These are phyloP conservation scores for Virgularia gustaviana DNA, from an alignment of 92 coral and sea anemone genomes.

Conservation along the genomic window DNA sequence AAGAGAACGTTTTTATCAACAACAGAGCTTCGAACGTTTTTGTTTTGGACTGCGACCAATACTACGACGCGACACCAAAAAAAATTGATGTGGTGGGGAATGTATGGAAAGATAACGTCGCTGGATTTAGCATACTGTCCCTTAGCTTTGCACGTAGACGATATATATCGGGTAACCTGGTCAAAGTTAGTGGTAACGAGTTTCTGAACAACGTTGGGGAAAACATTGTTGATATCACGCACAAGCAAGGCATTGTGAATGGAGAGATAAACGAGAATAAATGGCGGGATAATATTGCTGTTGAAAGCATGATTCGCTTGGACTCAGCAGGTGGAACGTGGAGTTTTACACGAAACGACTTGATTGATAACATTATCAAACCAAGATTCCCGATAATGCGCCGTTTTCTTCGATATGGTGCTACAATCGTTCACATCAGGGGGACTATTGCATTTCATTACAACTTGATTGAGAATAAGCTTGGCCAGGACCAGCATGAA, in stretches of 20 bases:
- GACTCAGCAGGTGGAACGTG: not conserved
- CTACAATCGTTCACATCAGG: not conserved
- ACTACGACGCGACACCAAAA: too few species aligned
- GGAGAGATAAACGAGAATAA: not conserved
- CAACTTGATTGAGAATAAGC: slow-evolving; percentile 42
- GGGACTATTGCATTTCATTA: slow-evolving; percentile 32
- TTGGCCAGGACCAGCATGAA: slow-evolving; percentile 25
- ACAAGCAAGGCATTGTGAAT: too few species aligned
- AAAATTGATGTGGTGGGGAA: too few species aligned
- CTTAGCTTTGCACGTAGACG: not conserved
- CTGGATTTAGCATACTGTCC: not conserved
- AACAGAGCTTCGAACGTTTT: not conserved
- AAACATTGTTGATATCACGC: slow-evolving; percentile 4
- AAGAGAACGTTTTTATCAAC: not conserved
- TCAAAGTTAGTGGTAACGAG: slow-evolving; percentile 3
- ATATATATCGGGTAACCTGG: too few species aligned
- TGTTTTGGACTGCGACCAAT: not conserved
- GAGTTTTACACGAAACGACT: not conserved
- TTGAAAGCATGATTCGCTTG: not conserved
- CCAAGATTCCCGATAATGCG: not conserved
- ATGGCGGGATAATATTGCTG: not conserved
- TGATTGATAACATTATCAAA: not conserved
- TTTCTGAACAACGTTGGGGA: slow-evolving; percentile 1
- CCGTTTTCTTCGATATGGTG: not conserved
- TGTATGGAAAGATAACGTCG: not conserved